These are phyloP conservation scores for Therioaphis trifolii DNA, from an alignment of 2,888 invertebrate species.

Conservation along the genomic window DNA sequence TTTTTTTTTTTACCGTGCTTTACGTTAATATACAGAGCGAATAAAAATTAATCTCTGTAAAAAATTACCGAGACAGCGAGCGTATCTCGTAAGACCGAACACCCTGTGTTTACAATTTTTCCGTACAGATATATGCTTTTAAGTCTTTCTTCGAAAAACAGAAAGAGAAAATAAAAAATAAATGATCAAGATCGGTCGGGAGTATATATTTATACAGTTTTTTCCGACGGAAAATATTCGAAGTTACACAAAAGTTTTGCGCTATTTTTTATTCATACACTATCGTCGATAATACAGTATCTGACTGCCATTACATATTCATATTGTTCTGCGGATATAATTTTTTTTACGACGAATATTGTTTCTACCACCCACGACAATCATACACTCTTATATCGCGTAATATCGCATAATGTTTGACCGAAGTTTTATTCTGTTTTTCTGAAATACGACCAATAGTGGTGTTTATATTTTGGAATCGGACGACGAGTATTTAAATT, in stretches of 20 bases:
- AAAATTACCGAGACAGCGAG: too few species aligned
- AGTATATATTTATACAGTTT: too few species aligned
- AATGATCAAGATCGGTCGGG: slow-evolving; percentile 2
- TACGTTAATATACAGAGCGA: too few species aligned
- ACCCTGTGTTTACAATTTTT: too few species aligned
- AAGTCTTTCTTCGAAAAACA: too few species aligned
- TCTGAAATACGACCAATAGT: neutral
- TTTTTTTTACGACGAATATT: slow-evolving; percentile 25
- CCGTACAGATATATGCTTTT: too few species aligned
- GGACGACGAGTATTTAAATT: neutral
- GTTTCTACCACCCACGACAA: neutral
- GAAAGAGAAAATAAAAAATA: slow-evolving; percentile 1
- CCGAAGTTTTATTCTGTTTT: too few species aligned
- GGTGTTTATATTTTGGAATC: slow-evolving; percentile 27
- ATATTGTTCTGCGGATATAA: slow-evolving; percentile 16
- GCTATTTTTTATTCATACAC: slow-evolving; percentile 16
- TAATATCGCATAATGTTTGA: neutral
- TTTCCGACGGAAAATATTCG: slow-evolving; percentile 10
- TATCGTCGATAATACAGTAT: slow-evolving; percentile 13
- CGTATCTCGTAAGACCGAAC: too few species aligned
- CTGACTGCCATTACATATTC: slow-evolving; percentile 4
- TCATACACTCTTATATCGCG: neutral
- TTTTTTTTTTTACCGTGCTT: too few species aligned
- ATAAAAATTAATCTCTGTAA: too few species aligned
- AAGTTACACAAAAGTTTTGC: neutral